phyloP scores from a whole-genome alignment of 1,140 invertebrate genomes.

The Pseudobourletiella spinata region DNA sequence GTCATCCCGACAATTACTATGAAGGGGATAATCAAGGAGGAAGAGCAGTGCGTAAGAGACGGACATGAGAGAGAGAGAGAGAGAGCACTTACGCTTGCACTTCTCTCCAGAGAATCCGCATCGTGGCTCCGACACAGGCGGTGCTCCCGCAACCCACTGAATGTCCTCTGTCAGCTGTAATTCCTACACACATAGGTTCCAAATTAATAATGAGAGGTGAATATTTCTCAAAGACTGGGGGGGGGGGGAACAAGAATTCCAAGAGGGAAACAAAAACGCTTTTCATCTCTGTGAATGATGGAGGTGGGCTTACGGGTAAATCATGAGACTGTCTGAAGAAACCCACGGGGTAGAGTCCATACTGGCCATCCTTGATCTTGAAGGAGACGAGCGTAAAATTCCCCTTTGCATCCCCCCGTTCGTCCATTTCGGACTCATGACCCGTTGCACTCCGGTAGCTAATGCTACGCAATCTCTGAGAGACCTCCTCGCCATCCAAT shows the following conservation, averaged over 20 bases:
- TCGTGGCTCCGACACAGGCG: constrained; percentile 80
- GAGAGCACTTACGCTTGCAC: constrained; percentile 78
- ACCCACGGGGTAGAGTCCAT: constrained; percentile 66
- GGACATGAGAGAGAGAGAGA: too few species aligned
- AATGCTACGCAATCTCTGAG: constrained; percentile 23
- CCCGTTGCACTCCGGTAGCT: constrained; percentile 77
- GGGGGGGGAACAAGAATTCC: not conserved
- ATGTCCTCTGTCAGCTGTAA: constrained; percentile 57
- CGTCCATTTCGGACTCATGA: constrained; percentile 80
- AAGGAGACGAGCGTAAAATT: constrained; percentile 85
- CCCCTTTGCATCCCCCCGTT: constrained; percentile 87
- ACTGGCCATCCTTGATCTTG: constrained; percentile 45
- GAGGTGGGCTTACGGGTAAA: constrained; percentile 40
- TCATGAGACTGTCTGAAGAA: constrained; percentile 45
- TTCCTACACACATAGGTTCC: constrained; percentile 51
- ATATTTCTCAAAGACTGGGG: not conserved
- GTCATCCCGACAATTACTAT: too few species aligned
- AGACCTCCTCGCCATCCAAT: constrained; percentile 23
- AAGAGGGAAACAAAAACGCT: not conserved
- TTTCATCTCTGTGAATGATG: too few species aligned
- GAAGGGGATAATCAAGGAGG: too few species aligned
- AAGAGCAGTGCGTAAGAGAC: too few species aligned
- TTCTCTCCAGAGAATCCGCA: constrained; percentile 89
- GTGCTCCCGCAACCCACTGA: constrained; percentile 64
- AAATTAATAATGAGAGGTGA: too few species aligned